Conservation (phyloP, 2,888 invertebrate genomes). For the Tinea semifulvella region DNA sequence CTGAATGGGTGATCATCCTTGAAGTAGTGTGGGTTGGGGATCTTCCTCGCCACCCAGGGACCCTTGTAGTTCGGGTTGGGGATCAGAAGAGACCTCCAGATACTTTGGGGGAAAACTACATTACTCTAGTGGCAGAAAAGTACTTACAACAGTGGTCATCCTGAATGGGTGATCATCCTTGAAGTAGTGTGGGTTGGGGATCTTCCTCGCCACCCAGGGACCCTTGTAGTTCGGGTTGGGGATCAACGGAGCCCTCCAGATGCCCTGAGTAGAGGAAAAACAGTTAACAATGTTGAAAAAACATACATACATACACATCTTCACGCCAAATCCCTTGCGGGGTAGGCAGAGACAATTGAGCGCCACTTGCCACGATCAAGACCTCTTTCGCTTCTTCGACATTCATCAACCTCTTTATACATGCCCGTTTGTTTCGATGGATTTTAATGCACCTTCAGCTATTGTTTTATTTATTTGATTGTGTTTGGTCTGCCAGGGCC, state of each 20-base stretch:
- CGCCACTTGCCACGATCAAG: too few relatives aligned
- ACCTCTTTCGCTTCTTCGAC: too few relatives aligned
- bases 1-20: constrained; percentile 89
- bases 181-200: constrained; percentile 93
- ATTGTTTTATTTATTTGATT: too few relatives aligned
- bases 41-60: constrained; percentile 89
- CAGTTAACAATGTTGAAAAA: too few relatives aligned
- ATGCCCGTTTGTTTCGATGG: too few relatives aligned
- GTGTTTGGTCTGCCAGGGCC: neutral
- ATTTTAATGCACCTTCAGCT: too few relatives aligned
- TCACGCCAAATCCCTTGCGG: too few relatives aligned
- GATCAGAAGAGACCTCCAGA: constrained; percentile 90
- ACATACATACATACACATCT: too few relatives aligned
- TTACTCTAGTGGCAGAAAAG: too few relatives aligned
- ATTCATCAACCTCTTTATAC: too few relatives aligned
- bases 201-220: constrained; percentile 89
- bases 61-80: constrained; percentile 95
- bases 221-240: constrained; percentile 95
- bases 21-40: constrained; percentile 93
- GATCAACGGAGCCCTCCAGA: constrained; percentile 90
- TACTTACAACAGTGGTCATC: constrained; percentile 91
- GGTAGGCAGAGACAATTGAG: too few relatives aligned
- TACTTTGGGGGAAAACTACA: constrained; percentile 61
- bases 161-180: constrained; percentile 89
- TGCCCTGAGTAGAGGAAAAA: constrained; percentile 68